These are phyloP conservation scores for Dryobates pubescens DNA, from an alignment of 2,797 vertebrate species.

Conservation along the genomic window DNA sequence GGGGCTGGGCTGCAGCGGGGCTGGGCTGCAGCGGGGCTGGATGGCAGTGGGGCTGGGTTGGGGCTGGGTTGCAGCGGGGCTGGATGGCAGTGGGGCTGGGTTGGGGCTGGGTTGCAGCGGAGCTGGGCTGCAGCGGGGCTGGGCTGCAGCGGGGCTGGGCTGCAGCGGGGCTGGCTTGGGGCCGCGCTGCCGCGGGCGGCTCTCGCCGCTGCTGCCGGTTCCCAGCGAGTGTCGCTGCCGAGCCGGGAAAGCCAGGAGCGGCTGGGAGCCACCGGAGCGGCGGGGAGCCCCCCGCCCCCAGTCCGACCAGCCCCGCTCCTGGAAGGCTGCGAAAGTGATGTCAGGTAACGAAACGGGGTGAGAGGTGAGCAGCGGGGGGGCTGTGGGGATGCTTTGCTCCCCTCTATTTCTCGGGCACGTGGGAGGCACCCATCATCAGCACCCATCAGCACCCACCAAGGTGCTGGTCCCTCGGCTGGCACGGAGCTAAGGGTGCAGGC, in stretches of 20 bases:
- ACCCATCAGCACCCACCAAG: neutral
- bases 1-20: neutral
- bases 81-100: neutral
- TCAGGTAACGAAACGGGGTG: neutral
- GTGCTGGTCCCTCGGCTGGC: neutral
- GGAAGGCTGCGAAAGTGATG: too few relatives aligned
- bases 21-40: neutral
- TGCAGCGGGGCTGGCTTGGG: neutral
- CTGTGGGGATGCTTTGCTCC: neutral
- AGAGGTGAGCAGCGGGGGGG: neutral
- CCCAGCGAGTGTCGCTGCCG: conserved; percentile 48
- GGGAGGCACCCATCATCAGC: neutral
- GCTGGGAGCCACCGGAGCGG: neutral
- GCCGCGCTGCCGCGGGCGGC: neutral
- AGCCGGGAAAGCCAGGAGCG: neutral
- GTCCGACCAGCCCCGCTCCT: neutral
- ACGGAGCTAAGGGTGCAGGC: neutral
- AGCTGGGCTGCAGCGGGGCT: neutral
- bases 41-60: too few relatives aligned
- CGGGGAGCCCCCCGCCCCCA: neutral
- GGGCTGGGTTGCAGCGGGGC: neutral
- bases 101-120: neutral
- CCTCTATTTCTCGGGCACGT: rapidly evolving
- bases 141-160: neutral
- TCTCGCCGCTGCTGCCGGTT: neutral